Percentiles rank a stretch among this genome's conserved stretches.
Conservation (phyloP, 2,113 vertebrate species). For the Python bivittatus region DNA sequence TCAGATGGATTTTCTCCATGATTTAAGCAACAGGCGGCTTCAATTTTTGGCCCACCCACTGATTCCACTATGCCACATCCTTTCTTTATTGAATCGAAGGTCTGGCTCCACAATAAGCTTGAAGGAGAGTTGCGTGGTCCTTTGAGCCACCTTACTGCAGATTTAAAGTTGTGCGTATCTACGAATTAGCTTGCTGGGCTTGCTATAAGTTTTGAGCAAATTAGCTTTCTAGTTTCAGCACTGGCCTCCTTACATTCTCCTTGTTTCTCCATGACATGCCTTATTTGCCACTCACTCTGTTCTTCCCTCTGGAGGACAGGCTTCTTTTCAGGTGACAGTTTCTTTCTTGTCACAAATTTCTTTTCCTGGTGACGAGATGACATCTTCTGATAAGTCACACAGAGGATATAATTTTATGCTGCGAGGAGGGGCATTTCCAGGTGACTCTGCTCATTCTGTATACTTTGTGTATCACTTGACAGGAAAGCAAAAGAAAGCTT, state of each 20-base stretch:
- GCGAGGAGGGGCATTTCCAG: slow-evolving; percentile 42
- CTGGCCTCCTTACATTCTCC: neutral
- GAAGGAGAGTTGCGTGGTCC: no score
- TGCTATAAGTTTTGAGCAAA: no score
- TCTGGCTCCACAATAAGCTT: neutral
- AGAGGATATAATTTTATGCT: neutral
- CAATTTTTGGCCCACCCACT: neutral
- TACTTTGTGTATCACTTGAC: slow-evolving; percentile 49
- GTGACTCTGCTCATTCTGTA: slow-evolving; percentile 30
- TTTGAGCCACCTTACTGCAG: neutral
- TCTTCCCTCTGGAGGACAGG: neutral
- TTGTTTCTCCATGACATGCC: neutral
- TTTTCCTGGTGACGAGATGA: neutral
- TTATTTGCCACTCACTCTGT: rapidly evolving
- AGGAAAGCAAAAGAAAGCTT: slow-evolving; percentile 52
- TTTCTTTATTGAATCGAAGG: neutral
- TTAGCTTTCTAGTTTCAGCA: neutral
- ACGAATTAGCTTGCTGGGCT: neutral
- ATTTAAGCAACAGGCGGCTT: neutral
- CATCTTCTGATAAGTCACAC: neutral
- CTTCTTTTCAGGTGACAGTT: rapidly evolving
- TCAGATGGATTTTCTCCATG: neutral
- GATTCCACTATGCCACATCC: neutral
- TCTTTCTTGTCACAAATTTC: neutral
- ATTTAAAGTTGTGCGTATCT: neutral